A percentile compares a stretch with the other conserved stretches of the same genome.
Conservation (phyloP, 2,113 vertebrate species). For the Serinus canaria region DNA sequence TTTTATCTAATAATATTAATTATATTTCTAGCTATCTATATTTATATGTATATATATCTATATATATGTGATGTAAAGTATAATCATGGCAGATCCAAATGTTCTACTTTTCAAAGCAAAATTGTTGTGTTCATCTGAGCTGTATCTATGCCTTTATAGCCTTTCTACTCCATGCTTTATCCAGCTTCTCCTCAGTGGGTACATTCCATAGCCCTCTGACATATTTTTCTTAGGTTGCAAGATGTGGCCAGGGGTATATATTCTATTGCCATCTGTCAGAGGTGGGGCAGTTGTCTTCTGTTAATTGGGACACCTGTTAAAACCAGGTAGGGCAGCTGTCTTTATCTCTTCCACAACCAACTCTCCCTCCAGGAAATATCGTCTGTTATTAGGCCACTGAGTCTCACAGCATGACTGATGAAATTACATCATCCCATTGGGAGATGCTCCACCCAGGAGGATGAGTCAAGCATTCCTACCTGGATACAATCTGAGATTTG, state of each 20-base stretch:
- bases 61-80: neutral
- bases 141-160: neutral
- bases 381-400: neutral
- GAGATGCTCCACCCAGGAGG: neutral
- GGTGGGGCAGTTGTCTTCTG: neutral
- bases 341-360: neutral
- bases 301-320: neutral
- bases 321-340: neutral
- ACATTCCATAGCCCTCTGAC: neutral
- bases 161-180: neutral
- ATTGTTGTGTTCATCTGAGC: neutral
- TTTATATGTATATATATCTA: neutral
- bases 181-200: neutral
- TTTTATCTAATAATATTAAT: too few species aligned
- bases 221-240: neutral
- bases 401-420: neutral
- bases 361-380: neutral
- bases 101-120: neutral
- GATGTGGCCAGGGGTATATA: neutral
- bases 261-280: neutral
- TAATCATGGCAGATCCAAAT: neutral
- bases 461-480: neutral
- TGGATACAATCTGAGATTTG: neutral
- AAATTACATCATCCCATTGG: neutral
- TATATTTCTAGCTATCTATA: neutral